Conservation (phyloP, 2,797 vertebrate species). For the Euphonia xanthogaster region DNA sequence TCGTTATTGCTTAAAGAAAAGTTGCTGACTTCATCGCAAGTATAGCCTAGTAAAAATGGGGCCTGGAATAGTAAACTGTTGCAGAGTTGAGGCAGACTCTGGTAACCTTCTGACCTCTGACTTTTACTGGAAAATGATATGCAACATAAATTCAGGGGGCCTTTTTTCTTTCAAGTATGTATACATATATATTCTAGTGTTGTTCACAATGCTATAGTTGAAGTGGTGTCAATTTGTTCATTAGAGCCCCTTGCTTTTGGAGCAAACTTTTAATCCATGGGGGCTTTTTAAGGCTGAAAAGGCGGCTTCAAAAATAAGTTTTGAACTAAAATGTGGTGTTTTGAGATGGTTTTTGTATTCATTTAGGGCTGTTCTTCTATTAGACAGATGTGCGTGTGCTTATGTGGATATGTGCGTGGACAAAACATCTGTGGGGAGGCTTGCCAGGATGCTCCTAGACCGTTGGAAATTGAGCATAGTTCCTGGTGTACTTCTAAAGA, state of each 20-base stretch:
- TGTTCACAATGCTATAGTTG: neutral
- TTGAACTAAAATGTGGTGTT: neutral
- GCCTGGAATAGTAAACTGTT: slow-evolving; percentile 73
- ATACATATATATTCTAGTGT: slow-evolving; percentile 13
- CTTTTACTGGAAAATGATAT: slow-evolving; percentile 79
- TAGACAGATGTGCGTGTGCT: neutral
- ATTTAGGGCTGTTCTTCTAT: neutral
- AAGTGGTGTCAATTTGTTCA: slow-evolving; percentile 51
- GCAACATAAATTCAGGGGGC: slow-evolving; percentile 76
- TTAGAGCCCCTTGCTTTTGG: slow-evolving; percentile 29
- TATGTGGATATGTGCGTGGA: neutral
- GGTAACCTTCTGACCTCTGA: slow-evolving; percentile 78
- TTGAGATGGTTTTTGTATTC: neutral
- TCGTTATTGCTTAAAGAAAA: slow-evolving; percentile 73
- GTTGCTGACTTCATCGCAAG: slow-evolving; percentile 77
- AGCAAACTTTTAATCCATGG: neutral
- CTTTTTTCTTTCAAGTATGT: slow-evolving; percentile 72
- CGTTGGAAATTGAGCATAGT: neutral
- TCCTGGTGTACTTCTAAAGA: neutral
- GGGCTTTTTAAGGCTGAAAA: slow-evolving; percentile 21
- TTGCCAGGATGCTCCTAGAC: neutral
- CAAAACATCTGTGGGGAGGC: neutral
- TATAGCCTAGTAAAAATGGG: slow-evolving; percentile 72
- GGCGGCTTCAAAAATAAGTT: neutral
- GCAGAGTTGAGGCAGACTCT: slow-evolving; percentile 73